phyloP scores from a whole-genome alignment of 2,888 invertebrate species.

The Ophonus ardosiacus region DNA sequence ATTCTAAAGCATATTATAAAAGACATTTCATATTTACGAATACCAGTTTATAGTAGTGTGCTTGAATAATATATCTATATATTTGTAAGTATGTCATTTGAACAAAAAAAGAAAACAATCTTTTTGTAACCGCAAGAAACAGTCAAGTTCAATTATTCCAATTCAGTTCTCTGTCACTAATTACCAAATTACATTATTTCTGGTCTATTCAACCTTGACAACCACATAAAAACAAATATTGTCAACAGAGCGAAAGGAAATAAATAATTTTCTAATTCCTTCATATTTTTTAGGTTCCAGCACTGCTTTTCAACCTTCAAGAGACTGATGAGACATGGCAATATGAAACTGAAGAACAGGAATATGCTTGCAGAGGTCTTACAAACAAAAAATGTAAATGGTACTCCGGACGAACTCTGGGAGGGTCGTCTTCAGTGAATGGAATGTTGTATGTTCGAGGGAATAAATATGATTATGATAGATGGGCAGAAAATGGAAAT shows the following conservation, averaged over 20 bases:
- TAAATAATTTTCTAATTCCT: neutral
- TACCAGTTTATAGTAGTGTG: too few species aligned
- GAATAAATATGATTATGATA: constrained; percentile 80
- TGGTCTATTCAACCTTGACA: neutral
- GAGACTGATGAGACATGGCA: constrained; percentile 69
- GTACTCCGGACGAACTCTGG: constrained; percentile 79
- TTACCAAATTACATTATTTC: neutral
- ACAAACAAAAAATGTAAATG: constrained; percentile 74
- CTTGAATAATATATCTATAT: neutral
- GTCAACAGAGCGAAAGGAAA: neutral
- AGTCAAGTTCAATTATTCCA: neutral
- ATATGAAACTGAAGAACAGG: constrained; percentile 75
- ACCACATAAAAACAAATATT: neutral
- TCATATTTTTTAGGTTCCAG: constrained; percentile 74
- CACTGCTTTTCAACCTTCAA: constrained; percentile 70
- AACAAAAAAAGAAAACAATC: neutral
- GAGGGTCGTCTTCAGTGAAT: constrained; percentile 81
- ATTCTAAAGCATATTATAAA: neutral
- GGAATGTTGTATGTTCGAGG: constrained; percentile 81
- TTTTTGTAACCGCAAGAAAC: neutral
- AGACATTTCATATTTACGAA: neutral
- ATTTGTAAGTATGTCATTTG: neutral
- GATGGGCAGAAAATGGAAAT: constrained; percentile 80
- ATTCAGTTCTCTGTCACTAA: neutral
- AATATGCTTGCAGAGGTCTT: constrained; percentile 71